Percentiles rank a stretch among this genome's conserved stretches.
Conservation (phyloP, 2,888 invertebrate genomes). For the Drosophila fungiperda region DNA sequence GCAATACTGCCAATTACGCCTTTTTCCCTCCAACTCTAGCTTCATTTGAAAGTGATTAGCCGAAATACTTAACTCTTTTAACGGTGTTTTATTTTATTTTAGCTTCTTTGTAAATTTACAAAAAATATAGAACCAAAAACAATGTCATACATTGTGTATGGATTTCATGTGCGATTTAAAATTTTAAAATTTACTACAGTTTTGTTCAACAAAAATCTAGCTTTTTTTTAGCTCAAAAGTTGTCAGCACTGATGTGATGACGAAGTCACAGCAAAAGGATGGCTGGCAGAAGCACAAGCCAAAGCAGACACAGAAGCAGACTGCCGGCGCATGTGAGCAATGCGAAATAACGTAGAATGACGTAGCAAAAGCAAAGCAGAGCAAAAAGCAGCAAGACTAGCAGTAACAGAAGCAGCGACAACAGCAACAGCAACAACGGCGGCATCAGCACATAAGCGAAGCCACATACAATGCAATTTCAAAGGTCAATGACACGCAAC, state of each 20-base stretch:
- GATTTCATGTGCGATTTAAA: neutral
- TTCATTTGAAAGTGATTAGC: neutral
- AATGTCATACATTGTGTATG: neutral
- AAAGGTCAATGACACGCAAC: conserved; percentile 79
- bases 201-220: neutral
- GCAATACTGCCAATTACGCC: neutral
- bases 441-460: conserved; percentile 61
- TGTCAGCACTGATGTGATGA: conserved; percentile 36
- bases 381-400: conserved; percentile 38
- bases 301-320: conserved; percentile 43
- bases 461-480: conserved; percentile 77
- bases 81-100: neutral
- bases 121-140: neutral
- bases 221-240: conserved; percentile 3
- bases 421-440: conserved; percentile 42
- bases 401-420: conserved; percentile 42
- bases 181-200: neutral
- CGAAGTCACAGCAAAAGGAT: conserved; percentile 58
- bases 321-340: conserved; percentile 60
- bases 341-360: conserved; percentile 78
- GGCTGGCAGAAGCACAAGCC: conserved; percentile 42
- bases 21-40: neutral
- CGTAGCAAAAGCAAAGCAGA: conserved; percentile 73
- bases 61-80: neutral
- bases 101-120: neutral